Base-by-base conservation (phyloP, 1,140 invertebrate genomes). In the Drosophila chauvacae region DNA sequence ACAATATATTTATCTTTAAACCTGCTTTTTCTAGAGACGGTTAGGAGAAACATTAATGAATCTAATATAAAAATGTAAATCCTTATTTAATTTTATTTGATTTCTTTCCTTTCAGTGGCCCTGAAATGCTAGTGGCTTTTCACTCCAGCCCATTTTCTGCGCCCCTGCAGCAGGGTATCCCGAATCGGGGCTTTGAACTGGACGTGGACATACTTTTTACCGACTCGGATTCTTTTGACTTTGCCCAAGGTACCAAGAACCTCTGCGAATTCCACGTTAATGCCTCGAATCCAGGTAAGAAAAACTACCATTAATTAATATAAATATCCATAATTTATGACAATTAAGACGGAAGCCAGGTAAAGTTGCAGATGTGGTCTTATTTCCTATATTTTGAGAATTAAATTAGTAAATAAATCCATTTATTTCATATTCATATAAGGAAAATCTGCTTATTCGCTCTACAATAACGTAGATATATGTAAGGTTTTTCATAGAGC, bases 151-250 rank as follows among this genome's bases (percentile, higher is more conserved):
- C 95, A 0, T 95, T 95, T 85, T 96, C 96, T 48, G 96, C 96
- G 53, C 96, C 96, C 2, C 93, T 96, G 18, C 95, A 95, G 51
- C 93, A 93, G 16, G 94, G 94, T 1, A 96, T 95, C 1, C 95
- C 96, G 0, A 92, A 97, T 44, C 93, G 96, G 1, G 95, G 96
- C 51, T 96, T 97, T 70, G 97, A 98, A 81, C 94, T 98, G 9
- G 96, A 97, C 81, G 95, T 97, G 10, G 96, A 97, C 76, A 96
- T 98, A n/a, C 94, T 97, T 10, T 97, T 97, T 81, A 95, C 96
- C 1, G 96, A 97, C 85, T 97, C 96, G 0, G 96, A 97, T 80
- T 95, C 95, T 0, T 93, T 95, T 18, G 96, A 96, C 80, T 96
- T 95, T 74, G 94, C 95, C 0, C 93, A 94, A 59, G 94, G 94